Conservation (phyloP, 2,797 vertebrate species). For the Xenops minutus region DNA sequence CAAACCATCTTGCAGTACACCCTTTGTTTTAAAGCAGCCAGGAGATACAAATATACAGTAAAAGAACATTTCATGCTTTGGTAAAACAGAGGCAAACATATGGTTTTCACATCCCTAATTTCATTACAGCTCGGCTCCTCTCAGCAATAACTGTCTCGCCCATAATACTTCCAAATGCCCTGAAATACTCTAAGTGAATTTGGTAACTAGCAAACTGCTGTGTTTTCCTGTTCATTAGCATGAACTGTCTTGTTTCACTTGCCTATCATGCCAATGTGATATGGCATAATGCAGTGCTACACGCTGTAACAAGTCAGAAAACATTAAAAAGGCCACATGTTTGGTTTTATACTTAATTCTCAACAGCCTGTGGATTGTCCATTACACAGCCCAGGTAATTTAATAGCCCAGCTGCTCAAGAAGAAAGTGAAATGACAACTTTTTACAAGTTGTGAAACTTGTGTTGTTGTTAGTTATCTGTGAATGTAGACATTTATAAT, state of each 20-base stretch:
- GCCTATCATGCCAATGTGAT: slow-evolving; percentile 20
- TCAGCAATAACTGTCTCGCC: slow-evolving; percentile 40
- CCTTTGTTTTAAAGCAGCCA: not conserved
- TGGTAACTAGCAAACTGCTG: slow-evolving; percentile 35
- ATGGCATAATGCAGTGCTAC: not conserved
- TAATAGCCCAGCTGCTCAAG: not conserved
- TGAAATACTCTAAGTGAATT: slow-evolving; percentile 54
- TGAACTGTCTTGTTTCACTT: slow-evolving; percentile 54
- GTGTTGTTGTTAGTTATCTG: not conserved
- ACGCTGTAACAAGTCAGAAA: not conserved
- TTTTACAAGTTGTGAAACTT: not conserved
- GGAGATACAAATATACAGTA: not conserved
- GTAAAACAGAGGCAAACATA: slow-evolving; percentile 43
- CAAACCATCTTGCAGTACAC: not conserved
- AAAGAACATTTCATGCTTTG: slow-evolving; percentile 6
- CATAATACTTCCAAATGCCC: slow-evolving; percentile 45
- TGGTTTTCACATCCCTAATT: slow-evolving; percentile 36
- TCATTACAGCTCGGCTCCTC: slow-evolving; percentile 32
- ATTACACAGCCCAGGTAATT: slow-evolving; percentile 27
- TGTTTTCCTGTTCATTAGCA: slow-evolving; percentile 45
- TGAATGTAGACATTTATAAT: not conserved
- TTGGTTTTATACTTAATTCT: slow-evolving; percentile 29
- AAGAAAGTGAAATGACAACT: not conserved
- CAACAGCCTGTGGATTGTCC: slow-evolving; percentile 10
- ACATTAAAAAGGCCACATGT: slow-evolving; percentile 16